Percentiles rank a stretch among this genome's conserved stretches.
phyloP scores from a whole-genome alignment of 2,113 vertebrate species.

The Psittacula cyanocephala region DNA sequence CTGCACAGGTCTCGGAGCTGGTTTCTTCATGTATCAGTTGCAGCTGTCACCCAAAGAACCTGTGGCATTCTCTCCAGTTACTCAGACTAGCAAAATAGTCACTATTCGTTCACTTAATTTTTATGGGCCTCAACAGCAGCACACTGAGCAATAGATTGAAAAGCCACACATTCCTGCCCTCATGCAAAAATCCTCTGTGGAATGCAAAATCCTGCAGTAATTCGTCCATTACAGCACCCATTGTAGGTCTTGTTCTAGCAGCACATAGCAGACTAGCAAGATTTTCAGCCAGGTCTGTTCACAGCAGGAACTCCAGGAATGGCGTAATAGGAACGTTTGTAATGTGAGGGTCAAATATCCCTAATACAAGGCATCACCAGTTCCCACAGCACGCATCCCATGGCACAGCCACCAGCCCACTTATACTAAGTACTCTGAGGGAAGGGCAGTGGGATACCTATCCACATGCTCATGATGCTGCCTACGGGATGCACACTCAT shows the following conservation, averaged over 20 bases:
- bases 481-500: fast-evolving
- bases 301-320: neutral
- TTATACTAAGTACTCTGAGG: neutral
- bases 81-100: neutral
- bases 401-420: neutral
- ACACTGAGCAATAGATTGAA: neutral
- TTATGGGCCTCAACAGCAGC: neutral
- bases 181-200: neutral
- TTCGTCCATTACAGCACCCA: neutral
- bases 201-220: neutral
- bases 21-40: too few relatives aligned
- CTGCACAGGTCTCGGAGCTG: fast-evolving
- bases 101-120: neutral
- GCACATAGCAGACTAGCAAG: neutral
- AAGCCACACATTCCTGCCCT: neutral
- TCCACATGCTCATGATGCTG: neutral
- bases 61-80: neutral
- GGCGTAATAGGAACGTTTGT: fast-evolving
- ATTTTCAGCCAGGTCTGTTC: neutral
- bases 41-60: neutral
- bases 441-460: neutral
- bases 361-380: neutral
- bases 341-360: neutral
- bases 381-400: neutral
- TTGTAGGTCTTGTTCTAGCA: neutral